Percentiles rank a stretch among this genome's conserved stretches.
Conservation (phyloP, 1,140 invertebrate genomes). For the Drosophila tristis region DNA sequence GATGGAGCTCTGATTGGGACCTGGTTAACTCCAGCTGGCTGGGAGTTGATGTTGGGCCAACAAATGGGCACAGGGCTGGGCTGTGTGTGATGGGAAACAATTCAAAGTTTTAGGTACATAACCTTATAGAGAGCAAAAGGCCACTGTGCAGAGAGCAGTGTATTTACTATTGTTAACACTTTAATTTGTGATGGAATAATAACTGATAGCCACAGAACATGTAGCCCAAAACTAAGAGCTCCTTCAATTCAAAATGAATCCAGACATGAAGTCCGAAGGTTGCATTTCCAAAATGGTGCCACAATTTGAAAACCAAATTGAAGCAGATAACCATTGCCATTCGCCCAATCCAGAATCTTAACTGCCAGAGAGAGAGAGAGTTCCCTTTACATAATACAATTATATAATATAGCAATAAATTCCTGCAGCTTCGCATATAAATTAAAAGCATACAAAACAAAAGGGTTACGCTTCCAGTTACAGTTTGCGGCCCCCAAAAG, state of each 20-base stretch:
- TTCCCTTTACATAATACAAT: constrained; percentile 53
- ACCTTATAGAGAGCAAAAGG: neutral
- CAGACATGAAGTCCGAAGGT: no score
- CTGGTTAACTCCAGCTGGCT: constrained; percentile 2
- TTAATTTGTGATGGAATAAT: no score
- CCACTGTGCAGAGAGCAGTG: neutral
- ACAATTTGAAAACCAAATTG: neutral
- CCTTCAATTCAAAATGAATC: no score
- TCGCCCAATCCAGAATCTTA: constrained; percentile 36
- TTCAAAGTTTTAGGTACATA: neutral
- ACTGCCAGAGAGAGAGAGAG: constrained; percentile 8
- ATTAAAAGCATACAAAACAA: constrained; percentile 70
- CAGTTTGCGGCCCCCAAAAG: constrained; percentile 24
- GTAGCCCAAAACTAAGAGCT: no score
- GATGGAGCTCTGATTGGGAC: constrained; percentile 22
- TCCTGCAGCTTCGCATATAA: constrained; percentile 60
- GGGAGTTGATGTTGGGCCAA: constrained; percentile 6
- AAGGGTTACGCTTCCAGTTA: constrained; percentile 51
- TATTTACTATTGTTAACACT: neutral
- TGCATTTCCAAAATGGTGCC: no score
- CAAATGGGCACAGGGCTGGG: neutral
- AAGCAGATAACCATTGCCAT: constrained; percentile 13
- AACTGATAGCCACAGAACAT: no score
- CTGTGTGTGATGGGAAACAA: neutral
- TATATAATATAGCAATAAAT: constrained; percentile 80